Percentiles rank a stretch among this genome's conserved stretches.
Evolutionary conservation across 2,888 invertebrate genomes (phyloP).

Genomic region (Labia minor): DNA sequence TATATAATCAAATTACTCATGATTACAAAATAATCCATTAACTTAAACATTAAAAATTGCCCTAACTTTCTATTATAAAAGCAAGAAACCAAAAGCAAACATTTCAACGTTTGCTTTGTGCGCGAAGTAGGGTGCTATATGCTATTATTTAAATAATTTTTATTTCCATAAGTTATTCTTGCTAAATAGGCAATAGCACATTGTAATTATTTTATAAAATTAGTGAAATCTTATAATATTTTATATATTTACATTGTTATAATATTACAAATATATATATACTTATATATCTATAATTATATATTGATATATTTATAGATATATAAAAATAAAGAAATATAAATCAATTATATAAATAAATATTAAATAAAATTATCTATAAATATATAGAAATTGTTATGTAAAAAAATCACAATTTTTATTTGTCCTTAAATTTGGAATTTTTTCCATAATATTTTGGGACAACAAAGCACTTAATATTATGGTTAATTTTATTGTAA

Average conservation of each 20-base stretch:
- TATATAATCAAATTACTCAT: too few relatives aligned
- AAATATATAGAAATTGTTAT: constrained; percentile 28
- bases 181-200: constrained; percentile 23
- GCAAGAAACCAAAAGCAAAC: not conserved
- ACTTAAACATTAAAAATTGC: not conserved
- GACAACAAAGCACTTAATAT: not conserved
- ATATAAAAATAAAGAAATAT: constrained; percentile 18
- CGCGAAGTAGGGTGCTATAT: not conserved
- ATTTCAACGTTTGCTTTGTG: not conserved
- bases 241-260: constrained; percentile 26
- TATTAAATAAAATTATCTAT: constrained; percentile 30
- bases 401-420: constrained; percentile 30
- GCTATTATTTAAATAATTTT: constrained; percentile 19
- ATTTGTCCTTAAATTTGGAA: constrained; percentile 18
- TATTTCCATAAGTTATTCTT: constrained; percentile 23
- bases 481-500: not conserved
- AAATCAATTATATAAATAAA: constrained; percentile 20
- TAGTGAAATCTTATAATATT: constrained; percentile 26
- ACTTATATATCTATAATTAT: constrained; percentile 26
- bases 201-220: constrained; percentile 23
- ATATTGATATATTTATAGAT: constrained; percentile 23
- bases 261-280: constrained; percentile 29
- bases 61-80: not conserved
- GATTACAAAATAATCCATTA: too few relatives aligned
- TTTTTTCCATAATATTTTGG: not conserved